Conservation (phyloP, 2,888 invertebrate species). For the Phrixothrix hirtus region DNA sequence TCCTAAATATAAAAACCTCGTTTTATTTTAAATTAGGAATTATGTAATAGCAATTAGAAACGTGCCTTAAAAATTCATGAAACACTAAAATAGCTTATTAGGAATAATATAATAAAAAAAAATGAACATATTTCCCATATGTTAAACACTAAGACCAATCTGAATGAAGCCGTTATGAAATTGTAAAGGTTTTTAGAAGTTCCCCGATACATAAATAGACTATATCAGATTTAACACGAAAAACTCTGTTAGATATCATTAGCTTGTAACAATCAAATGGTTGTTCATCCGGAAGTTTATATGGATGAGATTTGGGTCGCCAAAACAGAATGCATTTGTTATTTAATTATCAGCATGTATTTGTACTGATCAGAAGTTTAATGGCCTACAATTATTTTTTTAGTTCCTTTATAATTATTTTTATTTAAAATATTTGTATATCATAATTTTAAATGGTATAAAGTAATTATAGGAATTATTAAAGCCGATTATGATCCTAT, state of each 20-base stretch:
- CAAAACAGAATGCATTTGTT: slow-evolving; percentile 39
- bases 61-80: no score
- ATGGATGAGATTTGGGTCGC: slow-evolving; percentile 36
- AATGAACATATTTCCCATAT: no score
- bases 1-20: no score
- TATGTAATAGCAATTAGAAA: no score
- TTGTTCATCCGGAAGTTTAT: slow-evolving; percentile 35
- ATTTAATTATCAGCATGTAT: slow-evolving; percentile 8
- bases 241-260: slow-evolving; percentile 11
- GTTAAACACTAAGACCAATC: background rate
- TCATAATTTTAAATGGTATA: no score
- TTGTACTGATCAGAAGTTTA: slow-evolving; percentile 12
- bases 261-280: slow-evolving; percentile 16
- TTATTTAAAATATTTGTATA: no score
- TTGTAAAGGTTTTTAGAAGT: background rate
- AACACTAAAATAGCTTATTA: no score
- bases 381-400: slow-evolving; percentile 4
- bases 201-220: background rate
- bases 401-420: no score
- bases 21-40: no score
- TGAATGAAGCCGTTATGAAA: background rate
- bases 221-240: background rate
- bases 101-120: no score
- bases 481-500: no score
- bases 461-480: no score